phyloP scores from a whole-genome alignment of 1,140 invertebrate species.

The Nylanderia fulva region DNA sequence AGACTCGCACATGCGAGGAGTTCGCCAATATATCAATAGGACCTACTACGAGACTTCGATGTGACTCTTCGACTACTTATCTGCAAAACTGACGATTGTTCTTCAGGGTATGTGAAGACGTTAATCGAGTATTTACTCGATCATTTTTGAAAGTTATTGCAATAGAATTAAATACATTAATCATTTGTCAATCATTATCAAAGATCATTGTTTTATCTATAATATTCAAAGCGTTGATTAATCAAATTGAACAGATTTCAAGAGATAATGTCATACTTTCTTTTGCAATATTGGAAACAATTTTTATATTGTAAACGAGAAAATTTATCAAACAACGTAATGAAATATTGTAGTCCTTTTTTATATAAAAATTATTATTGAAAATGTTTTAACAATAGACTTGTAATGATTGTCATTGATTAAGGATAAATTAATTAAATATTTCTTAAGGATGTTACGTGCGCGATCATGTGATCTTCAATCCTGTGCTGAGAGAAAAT shows the following conservation, averaged over 20 bases:
- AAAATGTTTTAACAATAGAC: too few relatives aligned
- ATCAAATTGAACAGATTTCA: background rate
- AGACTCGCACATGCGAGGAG: constrained; percentile 21
- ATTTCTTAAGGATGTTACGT: background rate
- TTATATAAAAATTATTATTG: too few relatives aligned
- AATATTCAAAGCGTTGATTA: too few relatives aligned
- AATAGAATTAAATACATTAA: background rate
- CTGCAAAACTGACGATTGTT: constrained; percentile 35
- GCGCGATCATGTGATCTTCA: background rate
- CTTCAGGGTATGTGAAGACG: constrained; percentile 9
- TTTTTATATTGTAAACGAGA: too few relatives aligned
- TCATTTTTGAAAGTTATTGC: background rate
- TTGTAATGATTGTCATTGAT: background rate
- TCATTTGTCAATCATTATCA: background rate
- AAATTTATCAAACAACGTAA: too few relatives aligned
- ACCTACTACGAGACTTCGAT: constrained; percentile 30
- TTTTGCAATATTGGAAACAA: too few relatives aligned
- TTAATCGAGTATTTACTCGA: too few relatives aligned
- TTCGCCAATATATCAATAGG: constrained; percentile 60
- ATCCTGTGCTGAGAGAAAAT: background rate
- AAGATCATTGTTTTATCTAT: background rate
- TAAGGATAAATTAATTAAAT: background rate
- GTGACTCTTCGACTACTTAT: constrained; percentile 34
- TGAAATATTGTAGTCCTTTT: too few relatives aligned
- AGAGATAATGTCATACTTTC: background rate